These are phyloP conservation scores for Anguilla marmorata DNA, from an alignment of 2,797 vertebrate species.

Conservation along the genomic window DNA sequence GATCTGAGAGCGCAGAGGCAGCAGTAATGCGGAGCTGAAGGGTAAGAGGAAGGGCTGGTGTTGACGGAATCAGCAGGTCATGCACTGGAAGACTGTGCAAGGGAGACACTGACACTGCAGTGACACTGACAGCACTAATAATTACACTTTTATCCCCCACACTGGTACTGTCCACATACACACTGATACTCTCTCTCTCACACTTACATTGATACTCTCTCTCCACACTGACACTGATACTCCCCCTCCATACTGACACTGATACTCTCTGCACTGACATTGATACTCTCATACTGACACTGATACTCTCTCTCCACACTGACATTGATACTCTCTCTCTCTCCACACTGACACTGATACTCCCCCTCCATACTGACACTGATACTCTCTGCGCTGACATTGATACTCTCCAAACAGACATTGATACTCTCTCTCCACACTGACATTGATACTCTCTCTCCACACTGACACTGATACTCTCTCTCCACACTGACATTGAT, in stretches of 20 bases:
- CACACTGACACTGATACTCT: not conserved
- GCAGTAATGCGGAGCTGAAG: slow-evolving; percentile 3
- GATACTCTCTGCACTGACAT: not conserved
- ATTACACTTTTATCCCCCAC: not conserved
- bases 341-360: not conserved
- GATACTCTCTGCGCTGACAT: not conserved
- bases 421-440: not conserved
- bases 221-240: not conserved
- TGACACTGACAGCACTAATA: not conserved
- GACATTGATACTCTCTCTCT: not conserved
- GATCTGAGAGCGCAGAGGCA: not conserved
- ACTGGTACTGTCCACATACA: not conserved
- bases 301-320: not conserved
- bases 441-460: not conserved
- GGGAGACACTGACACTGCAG: not conserved
- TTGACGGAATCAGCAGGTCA: not conserved
- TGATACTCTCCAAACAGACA: not conserved
- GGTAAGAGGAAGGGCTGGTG: slow-evolving; percentile 4
- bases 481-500: not conserved
- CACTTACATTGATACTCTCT: not conserved
- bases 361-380: not conserved
- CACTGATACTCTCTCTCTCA: not conserved
- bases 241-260: not conserved
- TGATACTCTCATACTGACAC: not conserved
- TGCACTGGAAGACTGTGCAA: not conserved